Evolutionary conservation across 1,140 invertebrate species (phyloP).

Genomic region (Brachionus rubens): DNA sequence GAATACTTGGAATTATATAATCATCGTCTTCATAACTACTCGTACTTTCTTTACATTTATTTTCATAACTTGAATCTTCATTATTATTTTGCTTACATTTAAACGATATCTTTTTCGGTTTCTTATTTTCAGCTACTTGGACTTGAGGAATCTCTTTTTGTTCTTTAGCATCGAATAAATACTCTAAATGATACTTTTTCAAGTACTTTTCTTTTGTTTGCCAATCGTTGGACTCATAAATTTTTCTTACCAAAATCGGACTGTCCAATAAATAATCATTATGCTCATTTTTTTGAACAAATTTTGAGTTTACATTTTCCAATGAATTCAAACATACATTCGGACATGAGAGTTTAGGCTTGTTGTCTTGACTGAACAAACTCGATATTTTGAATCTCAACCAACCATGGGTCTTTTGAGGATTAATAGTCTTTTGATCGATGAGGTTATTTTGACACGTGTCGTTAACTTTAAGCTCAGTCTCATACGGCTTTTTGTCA

Average conservation of each 20-base stretch:
- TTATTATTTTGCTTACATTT: not conserved
- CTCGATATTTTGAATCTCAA: slow-evolving; percentile 15
- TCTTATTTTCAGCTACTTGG: not conserved
- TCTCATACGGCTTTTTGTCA: not conserved
- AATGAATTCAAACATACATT: not conserved
- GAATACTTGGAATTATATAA: not conserved
- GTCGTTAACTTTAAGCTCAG: not conserved
- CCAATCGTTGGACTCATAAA: not conserved
- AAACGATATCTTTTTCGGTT: slow-evolving; percentile 12
- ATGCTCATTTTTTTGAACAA: slow-evolving; percentile 26
- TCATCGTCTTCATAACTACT: slow-evolving; percentile 15
- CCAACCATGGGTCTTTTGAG: slow-evolving; percentile 2
- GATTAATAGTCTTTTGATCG: not conserved
- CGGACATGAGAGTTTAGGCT: not conserved
- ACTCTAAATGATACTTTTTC: slow-evolving; percentile 40
- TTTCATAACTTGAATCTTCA: not conserved
- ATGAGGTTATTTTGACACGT: not conserved
- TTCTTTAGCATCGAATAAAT: slow-evolving; percentile 35
- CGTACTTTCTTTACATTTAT: not conserved
- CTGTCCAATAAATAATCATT: slow-evolving; percentile 35
- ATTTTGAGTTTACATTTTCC: slow-evolving; percentile 31
- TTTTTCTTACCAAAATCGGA: slow-evolving; percentile 29
- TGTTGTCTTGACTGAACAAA: not conserved
- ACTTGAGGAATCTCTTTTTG: not conserved
- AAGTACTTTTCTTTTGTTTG: slow-evolving; percentile 15